Conservation (phyloP, 2,113 vertebrate genomes). For the Numenius arquata region DNA sequence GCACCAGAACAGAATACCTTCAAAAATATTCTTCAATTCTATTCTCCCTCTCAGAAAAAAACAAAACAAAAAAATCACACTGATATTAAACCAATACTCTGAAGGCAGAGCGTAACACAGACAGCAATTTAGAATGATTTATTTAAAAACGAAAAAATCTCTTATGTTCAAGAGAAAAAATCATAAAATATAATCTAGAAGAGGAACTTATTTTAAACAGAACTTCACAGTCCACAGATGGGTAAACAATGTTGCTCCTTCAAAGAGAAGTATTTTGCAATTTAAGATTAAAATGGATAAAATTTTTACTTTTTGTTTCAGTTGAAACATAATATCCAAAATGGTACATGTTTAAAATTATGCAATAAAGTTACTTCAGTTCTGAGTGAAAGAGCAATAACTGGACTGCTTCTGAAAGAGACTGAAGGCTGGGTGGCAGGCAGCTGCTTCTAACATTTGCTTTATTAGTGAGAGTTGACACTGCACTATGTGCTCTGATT, state of each 20-base stretch:
- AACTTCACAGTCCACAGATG: neutral
- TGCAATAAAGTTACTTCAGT: neutral
- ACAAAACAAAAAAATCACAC: neutral
- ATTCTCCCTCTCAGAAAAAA: neutral
- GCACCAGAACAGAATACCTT: neutral
- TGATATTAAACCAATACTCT: neutral
- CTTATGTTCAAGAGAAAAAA: neutral
- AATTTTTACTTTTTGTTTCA: neutral
- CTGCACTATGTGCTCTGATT: neutral
- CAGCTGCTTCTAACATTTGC: neutral
- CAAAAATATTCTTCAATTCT: neutral
- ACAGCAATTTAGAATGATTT: neutral
- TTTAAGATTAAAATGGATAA: neutral
- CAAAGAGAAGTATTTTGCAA: neutral
- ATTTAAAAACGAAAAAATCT: neutral
- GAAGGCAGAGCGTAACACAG: neutral
- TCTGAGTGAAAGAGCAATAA: neutral
- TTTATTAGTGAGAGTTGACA: neutral
- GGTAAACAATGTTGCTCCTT: neutral
- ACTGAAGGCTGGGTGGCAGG: neutral
- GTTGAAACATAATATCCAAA: neutral
- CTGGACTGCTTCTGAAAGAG: neutral
- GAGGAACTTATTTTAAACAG: neutral
- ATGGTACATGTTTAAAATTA: neutral
- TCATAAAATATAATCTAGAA: neutral